A percentile compares a stretch with the other conserved stretches of the same genome.
phyloP scores from a whole-genome alignment of 1,140 invertebrate genomes.

The Liolophura sinensis region DNA sequence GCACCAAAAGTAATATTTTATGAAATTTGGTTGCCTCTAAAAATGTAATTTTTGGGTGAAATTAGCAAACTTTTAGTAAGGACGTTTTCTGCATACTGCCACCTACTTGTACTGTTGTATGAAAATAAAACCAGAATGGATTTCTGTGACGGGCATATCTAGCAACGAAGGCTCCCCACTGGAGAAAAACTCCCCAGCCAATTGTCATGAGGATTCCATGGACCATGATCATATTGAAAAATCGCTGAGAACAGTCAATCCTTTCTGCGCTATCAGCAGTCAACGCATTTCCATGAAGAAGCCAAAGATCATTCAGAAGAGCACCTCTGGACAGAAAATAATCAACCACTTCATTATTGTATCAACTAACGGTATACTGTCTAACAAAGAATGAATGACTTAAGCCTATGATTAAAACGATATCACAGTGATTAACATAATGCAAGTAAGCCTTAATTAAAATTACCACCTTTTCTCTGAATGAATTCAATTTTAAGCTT shows the following conservation, averaged over 20 bases:
- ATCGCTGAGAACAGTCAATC: slow-evolving; percentile 10
- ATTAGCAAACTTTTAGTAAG: no score
- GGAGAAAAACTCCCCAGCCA: slow-evolving; percentile 27
- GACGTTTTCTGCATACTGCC: not conserved
- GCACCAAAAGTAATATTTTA: no score
- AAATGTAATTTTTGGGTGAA: no score
- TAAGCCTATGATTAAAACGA: no score
- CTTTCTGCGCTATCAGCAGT: slow-evolving; percentile 11
- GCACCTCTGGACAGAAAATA: slow-evolving; percentile 13
- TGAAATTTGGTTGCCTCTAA: no score
- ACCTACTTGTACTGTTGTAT: slow-evolving; percentile 22
- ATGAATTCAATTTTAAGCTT: no score
- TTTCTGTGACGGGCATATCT: slow-evolving; percentile 21
- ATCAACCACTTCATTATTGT: no score
- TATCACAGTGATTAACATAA: no score
- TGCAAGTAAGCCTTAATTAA: no score
- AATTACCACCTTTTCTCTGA: no score
- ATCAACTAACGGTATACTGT: no score
- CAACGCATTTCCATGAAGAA: slow-evolving; percentile 15
- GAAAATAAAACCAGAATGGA: slow-evolving; percentile 22
- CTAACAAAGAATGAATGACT: no score
- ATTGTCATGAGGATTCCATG: slow-evolving; percentile 26
- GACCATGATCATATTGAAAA: slow-evolving; percentile 20
- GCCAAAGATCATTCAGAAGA: slow-evolving; percentile 21
- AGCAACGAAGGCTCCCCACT: slow-evolving; percentile 28